Evolutionary conservation across 2,113 vertebrate species (phyloP), one percentile per base, ranked within the genome.

Genomic region (Dipodomys stephensi): DNA sequence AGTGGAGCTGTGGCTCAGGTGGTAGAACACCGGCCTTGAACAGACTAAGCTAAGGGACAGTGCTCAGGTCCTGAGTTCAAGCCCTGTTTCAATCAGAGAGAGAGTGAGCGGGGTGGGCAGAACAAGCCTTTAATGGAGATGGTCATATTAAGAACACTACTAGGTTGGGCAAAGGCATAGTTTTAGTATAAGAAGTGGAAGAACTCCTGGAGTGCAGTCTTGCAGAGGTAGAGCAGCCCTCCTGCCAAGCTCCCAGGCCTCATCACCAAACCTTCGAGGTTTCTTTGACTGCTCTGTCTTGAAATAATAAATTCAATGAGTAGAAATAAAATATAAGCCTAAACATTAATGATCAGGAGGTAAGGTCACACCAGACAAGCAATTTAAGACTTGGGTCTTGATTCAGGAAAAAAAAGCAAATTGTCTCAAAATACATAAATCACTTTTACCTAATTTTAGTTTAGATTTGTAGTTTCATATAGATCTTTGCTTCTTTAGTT

Each of bases 371-470:
- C 5, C 78, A 69, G 35, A 7, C 86, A 95, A 96, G 91, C 39
- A 90, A 28, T 67, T 90, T 92, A 27, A 92, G 87, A 91, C 92
- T 6, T 83, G 85, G 60, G 53, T 92, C 82, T 88, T 39, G n/a
- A 88, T 88, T 92, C 23, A 60, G 4, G 12, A 82, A 6, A 62
- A 39, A 68, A 90, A 78, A 96, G 27, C 1, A 91, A 92, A 88
- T 68, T 87, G 64, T 69, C 1, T 71, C 92, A 30, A 94, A 88
- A 95, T 94, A n/a, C 18, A 30, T 76, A 87, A 74, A 94, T 90
- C 19, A 28, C 72, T 88, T 13, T 87, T 32, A 90, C 46, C 68
- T 25, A 87, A 67, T 91, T 95, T 92, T 68, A 87, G 13, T 22
- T 81, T 83, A 53, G 68, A 86, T 87, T 92, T 90, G 19, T 81